phyloP scores from a whole-genome alignment of 2,888 invertebrate species.

The Entomobrya proxima region DNA sequence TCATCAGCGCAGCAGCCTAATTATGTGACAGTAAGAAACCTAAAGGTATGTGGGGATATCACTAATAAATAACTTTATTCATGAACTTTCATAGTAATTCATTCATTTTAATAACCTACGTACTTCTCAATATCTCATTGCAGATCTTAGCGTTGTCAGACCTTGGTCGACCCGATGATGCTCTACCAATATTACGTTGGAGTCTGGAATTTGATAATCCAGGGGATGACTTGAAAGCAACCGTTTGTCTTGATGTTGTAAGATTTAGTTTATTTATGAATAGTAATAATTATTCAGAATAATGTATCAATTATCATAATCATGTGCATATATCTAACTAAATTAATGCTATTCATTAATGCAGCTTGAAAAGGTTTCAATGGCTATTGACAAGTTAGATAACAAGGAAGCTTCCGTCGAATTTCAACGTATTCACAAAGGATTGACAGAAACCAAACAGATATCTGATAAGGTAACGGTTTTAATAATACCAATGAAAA shows the following conservation, averaged over 20 bases:
- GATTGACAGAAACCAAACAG: constrained; percentile 80
- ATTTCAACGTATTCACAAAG: constrained; percentile 80
- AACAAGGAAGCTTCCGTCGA: constrained; percentile 81
- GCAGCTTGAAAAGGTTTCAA: constrained; percentile 80
- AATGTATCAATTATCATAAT: too few species aligned
- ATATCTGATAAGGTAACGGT: constrained; percentile 79
- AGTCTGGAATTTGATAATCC: constrained; percentile 81
- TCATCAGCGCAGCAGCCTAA: constrained; percentile 80
- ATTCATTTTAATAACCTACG: too few species aligned
- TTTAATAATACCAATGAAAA: neutral
- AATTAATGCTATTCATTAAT: constrained; percentile 52
- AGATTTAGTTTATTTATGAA: constrained; percentile 49
- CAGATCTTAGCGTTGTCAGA: constrained; percentile 81
- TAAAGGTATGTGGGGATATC: constrained; percentile 80
- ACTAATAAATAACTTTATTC: neutral
- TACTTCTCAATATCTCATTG: too few species aligned
- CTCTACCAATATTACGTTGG: constrained; percentile 81
- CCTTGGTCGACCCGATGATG: constrained; percentile 83
- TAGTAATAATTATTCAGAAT: constrained; percentile 30
- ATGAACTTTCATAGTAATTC: neutral
- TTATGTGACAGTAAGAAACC: constrained; percentile 84
- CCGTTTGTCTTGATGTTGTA: constrained; percentile 83
- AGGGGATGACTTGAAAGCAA: constrained; percentile 79
- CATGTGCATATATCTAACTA: neutral
- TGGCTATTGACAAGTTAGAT: constrained; percentile 79